phyloP scores from a whole-genome alignment of 2,797 vertebrate genomes.

The Scolopax rusticola region DNA sequence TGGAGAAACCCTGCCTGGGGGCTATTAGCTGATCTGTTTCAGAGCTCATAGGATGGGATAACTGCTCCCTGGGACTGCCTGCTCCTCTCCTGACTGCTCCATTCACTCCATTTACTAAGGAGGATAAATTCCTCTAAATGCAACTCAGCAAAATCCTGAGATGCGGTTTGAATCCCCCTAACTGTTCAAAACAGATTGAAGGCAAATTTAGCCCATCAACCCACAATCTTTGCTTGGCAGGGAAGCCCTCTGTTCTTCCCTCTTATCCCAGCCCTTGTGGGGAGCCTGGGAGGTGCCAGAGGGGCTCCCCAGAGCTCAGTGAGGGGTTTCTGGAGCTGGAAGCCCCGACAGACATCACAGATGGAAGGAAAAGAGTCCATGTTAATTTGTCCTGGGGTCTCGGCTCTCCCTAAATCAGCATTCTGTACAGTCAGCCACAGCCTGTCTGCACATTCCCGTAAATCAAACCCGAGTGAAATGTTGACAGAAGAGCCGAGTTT shows the following conservation, averaged over 20 bases:
- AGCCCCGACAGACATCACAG: neutral
- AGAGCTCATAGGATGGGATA: neutral
- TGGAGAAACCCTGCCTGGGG: neutral
- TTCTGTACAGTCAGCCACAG: neutral
- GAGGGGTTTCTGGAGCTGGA: neutral
- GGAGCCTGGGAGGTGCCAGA: neutral
- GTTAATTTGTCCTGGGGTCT: neutral
- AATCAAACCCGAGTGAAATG: neutral
- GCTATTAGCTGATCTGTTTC: neutral
- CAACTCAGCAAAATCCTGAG: neutral
- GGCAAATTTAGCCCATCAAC: neutral
- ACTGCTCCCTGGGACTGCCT: neutral
- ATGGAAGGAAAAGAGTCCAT: neutral
- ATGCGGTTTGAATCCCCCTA: neutral
- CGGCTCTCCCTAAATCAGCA: neutral
- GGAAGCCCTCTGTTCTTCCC: neutral
- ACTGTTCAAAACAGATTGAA: neutral
- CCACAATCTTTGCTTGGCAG: neutral
- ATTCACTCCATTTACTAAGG: neutral
- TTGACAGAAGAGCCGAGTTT: neutral
- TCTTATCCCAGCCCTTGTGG: neutral
- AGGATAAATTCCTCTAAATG: neutral
- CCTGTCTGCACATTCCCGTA: fast-evolving
- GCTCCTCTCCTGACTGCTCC: neutral
- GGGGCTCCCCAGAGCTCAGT: neutral